Evolutionary conservation across 2,797 vertebrate genomes (phyloP).

Genomic region (Podarcis siculus): DNA sequence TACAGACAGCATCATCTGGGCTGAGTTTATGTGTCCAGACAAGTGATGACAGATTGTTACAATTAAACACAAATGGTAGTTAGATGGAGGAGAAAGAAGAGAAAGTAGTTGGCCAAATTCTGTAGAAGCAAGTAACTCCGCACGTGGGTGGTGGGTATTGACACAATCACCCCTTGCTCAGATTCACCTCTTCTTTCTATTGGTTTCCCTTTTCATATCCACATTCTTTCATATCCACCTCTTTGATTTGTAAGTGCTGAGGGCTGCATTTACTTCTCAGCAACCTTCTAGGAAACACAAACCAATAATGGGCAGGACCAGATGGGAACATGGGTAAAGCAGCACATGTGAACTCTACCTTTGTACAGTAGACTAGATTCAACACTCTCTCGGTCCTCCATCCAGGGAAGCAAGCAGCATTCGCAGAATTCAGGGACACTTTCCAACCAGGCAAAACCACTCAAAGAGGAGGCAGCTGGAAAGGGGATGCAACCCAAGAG

Average conservation of each 20-base stretch:
- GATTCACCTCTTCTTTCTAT: background rate
- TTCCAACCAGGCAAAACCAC: no score
- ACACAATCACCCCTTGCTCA: background rate
- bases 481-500: no score
- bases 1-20: constrained; percentile 8
- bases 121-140: background rate
- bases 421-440: no score
- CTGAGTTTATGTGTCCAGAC: constrained; percentile 26
- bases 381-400: no score
- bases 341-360: no score
- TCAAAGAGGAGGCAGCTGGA: no score
- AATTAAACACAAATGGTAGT: background rate
- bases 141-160: background rate
- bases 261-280: no score
- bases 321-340: no score
- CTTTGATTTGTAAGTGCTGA: constrained; percentile 25
- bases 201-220: background rate
- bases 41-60: background rate
- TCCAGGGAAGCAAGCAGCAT: no score
- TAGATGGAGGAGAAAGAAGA: constrained; percentile 9
- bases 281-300: no score
- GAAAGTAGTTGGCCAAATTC: background rate
- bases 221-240: background rate
- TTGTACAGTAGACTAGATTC: no score
- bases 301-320: no score